Percentiles rank a stretch among this genome's conserved stretches.
Conservation (phyloP, 2,888 invertebrate species). For the Trileptium ribeirensis region DNA sequence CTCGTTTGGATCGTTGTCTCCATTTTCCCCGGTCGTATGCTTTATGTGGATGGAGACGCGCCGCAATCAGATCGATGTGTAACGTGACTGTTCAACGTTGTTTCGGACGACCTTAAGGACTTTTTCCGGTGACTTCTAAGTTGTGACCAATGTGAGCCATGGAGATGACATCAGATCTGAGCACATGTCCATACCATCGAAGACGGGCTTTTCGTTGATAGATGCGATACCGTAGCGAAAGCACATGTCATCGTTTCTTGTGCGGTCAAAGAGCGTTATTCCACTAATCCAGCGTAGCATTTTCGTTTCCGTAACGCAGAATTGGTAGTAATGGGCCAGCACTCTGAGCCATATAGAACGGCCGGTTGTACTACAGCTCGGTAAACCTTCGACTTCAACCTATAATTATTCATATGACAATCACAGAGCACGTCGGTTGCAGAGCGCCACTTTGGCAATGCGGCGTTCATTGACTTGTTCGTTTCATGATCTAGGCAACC, state of each 20-base stretch:
- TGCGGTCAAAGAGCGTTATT: constrained; percentile 19
- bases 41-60: not conserved
- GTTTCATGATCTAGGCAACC: not conserved
- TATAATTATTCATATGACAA: not conserved
- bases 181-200: not conserved
- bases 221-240: constrained; percentile 15
- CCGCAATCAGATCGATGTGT: not conserved
- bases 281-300: constrained; percentile 13
- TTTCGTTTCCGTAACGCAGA: not conserved
- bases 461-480: not conserved
- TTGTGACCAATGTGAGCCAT: constrained; percentile 10
- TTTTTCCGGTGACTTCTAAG: constrained; percentile 13
- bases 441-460: not conserved
- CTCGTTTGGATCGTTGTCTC: not conserved
- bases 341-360: not conserved
- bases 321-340: not conserved
- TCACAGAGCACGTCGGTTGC: not conserved
- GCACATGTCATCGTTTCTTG: constrained; percentile 18
- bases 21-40: not conserved
- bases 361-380: not conserved
- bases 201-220: constrained; percentile 16
- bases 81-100: not conserved
- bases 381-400: not conserved
- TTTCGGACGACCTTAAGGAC: constrained; percentile 18
- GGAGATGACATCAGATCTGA: not conserved